Percentiles rank a stretch among this genome's conserved stretches.
Conservation (phyloP, 2,797 vertebrate genomes). For the Paramormyrops hopkinsi region DNA sequence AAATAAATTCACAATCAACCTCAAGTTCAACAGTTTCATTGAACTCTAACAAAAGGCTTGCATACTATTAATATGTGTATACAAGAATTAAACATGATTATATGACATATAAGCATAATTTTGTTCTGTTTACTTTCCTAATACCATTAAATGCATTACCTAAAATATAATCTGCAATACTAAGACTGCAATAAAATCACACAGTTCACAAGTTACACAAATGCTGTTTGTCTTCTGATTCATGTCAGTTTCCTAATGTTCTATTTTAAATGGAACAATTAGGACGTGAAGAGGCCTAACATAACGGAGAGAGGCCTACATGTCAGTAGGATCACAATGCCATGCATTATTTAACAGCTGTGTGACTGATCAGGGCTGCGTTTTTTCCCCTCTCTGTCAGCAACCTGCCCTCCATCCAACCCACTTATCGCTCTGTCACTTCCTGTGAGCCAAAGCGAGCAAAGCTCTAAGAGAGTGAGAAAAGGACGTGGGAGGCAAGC, state of each 20-base stretch:
- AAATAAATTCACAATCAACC: not conserved
- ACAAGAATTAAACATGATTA: not conserved
- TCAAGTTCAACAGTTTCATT: not conserved
- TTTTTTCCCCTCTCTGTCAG: conserved; percentile 65
- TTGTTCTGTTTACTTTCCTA: not conserved
- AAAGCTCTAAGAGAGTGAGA: not conserved
- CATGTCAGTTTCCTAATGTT: conserved; percentile 27
- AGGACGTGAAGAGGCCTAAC: conserved; percentile 52
- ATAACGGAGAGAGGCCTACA: conserved; percentile 54
- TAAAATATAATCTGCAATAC: not conserved
- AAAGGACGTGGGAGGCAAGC: not conserved
- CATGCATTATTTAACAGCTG: conserved; percentile 63
- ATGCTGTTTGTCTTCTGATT: not conserved
- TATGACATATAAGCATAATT: not conserved
- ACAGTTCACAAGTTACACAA: not conserved
- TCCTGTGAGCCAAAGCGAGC: conserved; percentile 4
- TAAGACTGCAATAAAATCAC: not conserved
- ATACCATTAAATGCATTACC: not conserved
- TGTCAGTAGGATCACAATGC: conserved; percentile 61
- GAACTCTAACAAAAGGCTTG: not conserved
- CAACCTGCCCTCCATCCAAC: conserved; percentile 51
- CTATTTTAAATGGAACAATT: conserved; percentile 37
- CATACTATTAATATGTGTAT: not conserved
- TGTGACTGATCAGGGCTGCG: conserved; percentile 58
- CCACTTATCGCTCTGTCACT: conserved; percentile 42